Evolutionary conservation across 1,140 invertebrate species (phyloP).

Genomic region (Maconellicoccus hirsutus): DNA sequence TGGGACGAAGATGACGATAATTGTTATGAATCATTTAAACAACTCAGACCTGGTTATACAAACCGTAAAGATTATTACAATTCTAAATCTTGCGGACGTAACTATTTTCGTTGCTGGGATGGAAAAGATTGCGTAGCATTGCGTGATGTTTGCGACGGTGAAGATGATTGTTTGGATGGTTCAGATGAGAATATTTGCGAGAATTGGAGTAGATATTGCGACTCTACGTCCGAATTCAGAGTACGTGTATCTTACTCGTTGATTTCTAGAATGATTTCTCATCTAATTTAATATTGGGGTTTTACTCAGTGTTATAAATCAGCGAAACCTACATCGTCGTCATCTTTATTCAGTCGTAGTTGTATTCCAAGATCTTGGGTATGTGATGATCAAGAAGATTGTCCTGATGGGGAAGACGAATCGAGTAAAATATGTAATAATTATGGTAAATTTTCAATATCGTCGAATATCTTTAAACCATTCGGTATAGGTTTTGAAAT

Average conservation of each 20-base stretch:
- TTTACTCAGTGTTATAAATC: neutral
- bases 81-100: conserved; percentile 14
- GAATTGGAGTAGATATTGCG: conserved; percentile 28
- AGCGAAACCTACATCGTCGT: neutral
- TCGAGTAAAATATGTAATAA: conserved; percentile 18
- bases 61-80: conserved; percentile 11
- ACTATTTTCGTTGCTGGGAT: conserved; percentile 28
- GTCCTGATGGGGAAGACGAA: conserved; percentile 31
- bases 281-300: too few species aligned
- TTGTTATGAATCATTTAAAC: conserved; percentile 26
- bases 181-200: conserved; percentile 30
- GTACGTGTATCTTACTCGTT: too few species aligned
- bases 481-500: conserved; percentile 14
- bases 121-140: conserved; percentile 28
- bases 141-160: conserved; percentile 29
- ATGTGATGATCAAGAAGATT: conserved; percentile 31
- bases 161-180: conserved; percentile 29
- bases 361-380: conserved; percentile 31
- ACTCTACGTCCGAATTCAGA: conserved; percentile 29
- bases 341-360: conserved; percentile 6
- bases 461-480: neutral
- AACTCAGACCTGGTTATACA: conserved; percentile 14
- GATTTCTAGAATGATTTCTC: too few species aligned
- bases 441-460: neutral
- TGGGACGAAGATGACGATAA: conserved; percentile 31